phyloP scores from a whole-genome alignment of 2,888 invertebrate species.

The Stegophylla sp. region DNA sequence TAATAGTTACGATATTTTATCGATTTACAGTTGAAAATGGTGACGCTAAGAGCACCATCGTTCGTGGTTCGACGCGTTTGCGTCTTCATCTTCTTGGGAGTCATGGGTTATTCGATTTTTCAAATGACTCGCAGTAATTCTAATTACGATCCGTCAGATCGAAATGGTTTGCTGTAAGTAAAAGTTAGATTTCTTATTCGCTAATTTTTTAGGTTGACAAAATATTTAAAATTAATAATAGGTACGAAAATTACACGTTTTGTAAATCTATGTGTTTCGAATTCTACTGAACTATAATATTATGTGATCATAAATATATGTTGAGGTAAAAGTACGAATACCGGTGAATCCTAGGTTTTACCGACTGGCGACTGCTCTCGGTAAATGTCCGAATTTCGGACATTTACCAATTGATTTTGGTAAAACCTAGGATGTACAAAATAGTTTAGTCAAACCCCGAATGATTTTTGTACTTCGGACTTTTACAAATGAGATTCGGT shows the following conservation, averaged over 20 bases:
- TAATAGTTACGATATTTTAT: too few species aligned
- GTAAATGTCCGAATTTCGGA: too few species aligned
- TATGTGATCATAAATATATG: too few species aligned
- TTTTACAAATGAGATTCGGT: too few species aligned
- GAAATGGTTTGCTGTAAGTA: constrained; percentile 47
- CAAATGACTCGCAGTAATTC: constrained; percentile 42
- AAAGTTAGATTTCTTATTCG: neutral
- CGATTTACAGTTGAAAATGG: constrained; percentile 41
- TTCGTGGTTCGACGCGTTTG: constrained; percentile 39
- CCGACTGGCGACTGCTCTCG: too few species aligned
- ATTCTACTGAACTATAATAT: too few species aligned
- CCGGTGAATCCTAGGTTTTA: too few species aligned
- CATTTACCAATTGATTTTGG: too few species aligned
- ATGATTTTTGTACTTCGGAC: too few species aligned
- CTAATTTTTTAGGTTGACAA: neutral
- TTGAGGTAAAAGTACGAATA: too few species aligned
- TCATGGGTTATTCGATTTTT: constrained; percentile 55
- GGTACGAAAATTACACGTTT: neutral
- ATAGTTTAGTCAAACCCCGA: too few species aligned
- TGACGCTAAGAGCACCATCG: constrained; percentile 42
- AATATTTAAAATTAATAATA: neutral
- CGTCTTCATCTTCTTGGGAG: constrained; percentile 31
- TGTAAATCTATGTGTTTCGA: neutral
- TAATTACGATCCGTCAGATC: constrained; percentile 42
- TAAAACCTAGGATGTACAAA: too few species aligned